Base-by-base conservation (phyloP, 2,888 invertebrate species). In the Carterocephalus palaemon region DNA sequence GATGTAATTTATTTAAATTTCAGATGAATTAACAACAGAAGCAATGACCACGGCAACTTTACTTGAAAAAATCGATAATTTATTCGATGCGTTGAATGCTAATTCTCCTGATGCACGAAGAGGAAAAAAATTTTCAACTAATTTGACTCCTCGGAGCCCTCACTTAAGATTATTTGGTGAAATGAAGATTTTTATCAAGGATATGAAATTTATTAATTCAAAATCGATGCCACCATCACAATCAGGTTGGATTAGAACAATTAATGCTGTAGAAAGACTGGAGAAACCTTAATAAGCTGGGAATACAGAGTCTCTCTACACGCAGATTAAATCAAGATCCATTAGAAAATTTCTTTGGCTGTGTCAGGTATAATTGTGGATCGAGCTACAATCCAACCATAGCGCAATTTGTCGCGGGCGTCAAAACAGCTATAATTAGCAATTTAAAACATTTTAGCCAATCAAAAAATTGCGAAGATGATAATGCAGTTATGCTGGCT, bases 181-280 rank as follows among this genome's bases (percentile, higher is more conserved):
- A 23, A 54, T 56, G 52, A 48, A 34, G 20, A 9, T 3, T 3
- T 52, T 52, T 50, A 43, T 54, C 6, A 12, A 36, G 2, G 26
- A 4, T 9, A 39, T 50, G 10, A 43, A 53, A 19, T 57, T 53
- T 46, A 10, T 60, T 19, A 54, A 53, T 3, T 31, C 41, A 16
- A 36, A 13, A 13, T 10, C 43, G 2, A 37, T 28, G 4, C 61
- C 55, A 4, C 53, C 58, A 26, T 62, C 56, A 6, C 41, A 52
- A 52, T 50, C 55, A 17, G 56, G 58, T 2, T 59, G 58, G 59
- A 43, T 59, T 20, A 49, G 52, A 49, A 57, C 60, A 2, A 8
- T 57, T 0, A 57, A 56, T 46, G 60, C 36, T 0, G 36, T 59
- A 9, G 51, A 55, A 28, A 33, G 20, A 1, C 4, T 56, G 4